Conservation (phyloP, 2,797 vertebrate genomes). For the Platalea minor region DNA sequence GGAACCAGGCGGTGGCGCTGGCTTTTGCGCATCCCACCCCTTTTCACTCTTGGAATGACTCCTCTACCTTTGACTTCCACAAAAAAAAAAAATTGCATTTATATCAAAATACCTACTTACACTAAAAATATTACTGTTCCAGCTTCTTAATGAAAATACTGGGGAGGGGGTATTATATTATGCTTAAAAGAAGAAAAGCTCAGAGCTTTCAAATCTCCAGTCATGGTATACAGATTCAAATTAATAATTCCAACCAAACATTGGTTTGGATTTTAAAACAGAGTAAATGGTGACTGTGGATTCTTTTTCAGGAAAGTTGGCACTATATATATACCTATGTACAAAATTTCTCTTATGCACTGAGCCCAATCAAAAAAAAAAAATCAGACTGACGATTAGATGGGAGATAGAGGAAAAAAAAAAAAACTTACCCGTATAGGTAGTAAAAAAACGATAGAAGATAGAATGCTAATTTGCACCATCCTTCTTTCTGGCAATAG, state of each 20-base stretch:
- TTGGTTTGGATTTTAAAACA: background rate
- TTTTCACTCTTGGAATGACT: background rate
- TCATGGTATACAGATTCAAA: background rate
- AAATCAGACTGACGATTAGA: background rate
- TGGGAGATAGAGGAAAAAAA: background rate
- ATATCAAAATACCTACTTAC: background rate
- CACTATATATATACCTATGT: rapidly evolving
- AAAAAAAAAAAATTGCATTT: background rate
- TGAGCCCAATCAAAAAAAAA: background rate
- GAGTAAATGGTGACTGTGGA: background rate
- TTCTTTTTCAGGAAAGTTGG: background rate
- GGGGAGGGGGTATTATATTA: background rate
- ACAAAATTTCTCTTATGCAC: background rate
- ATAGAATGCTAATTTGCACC: conserved; percentile 99
- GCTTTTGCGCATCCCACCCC: background rate
- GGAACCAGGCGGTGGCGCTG: background rate
- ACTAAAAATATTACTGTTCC: background rate
- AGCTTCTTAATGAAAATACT: background rate
- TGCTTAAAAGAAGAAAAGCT: background rate
- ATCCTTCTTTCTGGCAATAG: conserved; percentile 99
- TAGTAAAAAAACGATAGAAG: conserved; percentile 99
- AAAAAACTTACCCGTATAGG: conserved; percentile 91
- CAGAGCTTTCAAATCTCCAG: background rate
- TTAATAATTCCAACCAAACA: background rate
- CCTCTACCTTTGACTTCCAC: background rate